phyloP scores from a whole-genome alignment of 2,888 invertebrate genomes.

The Troides helena region DNA sequence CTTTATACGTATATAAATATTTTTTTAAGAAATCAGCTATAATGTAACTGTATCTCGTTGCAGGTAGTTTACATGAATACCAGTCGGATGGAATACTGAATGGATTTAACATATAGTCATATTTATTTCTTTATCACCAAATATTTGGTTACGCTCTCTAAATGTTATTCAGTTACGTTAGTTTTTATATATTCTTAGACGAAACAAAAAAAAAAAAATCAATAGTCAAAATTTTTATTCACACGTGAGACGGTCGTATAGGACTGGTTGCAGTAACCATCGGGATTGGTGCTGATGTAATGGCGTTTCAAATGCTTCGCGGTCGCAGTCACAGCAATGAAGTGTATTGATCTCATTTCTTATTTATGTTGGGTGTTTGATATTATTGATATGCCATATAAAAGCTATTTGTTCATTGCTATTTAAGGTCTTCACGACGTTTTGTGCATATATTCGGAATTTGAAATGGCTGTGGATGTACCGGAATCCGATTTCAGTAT shows the following conservation, averaged over 20 bases:
- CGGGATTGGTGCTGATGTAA: conserved; percentile 35
- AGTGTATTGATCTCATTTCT: conserved; percentile 75
- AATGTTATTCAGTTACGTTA: conserved; percentile 43
- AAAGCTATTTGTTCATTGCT: conserved; percentile 59
- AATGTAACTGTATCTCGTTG: conserved; percentile 34
- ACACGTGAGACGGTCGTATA: conserved; percentile 8
- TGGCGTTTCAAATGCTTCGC: conserved; percentile 2
- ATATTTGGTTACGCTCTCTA: conserved; percentile 67
- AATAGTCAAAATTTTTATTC: conserved; percentile 42
- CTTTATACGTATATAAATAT: too few relatives aligned
- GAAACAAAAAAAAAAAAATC: conserved; percentile 46
- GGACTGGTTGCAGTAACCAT: conserved; percentile 11
- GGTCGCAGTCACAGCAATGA: conserved; percentile 35
- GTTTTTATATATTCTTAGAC: conserved; percentile 40
- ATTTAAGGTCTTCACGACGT: conserved; percentile 53
- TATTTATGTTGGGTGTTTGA: conserved; percentile 66
- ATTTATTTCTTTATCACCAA: conserved; percentile 46
- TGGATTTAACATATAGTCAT: conserved; percentile 51
- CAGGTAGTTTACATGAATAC: conserved; percentile 47
- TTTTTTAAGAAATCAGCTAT: too few relatives aligned
- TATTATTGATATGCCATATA: conserved; percentile 69
- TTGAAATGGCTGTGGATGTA: conserved; percentile 49
- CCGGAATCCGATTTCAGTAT: conserved; percentile 10
- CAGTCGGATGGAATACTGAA: conserved; percentile 43
- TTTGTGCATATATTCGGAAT: conserved; percentile 37